A percentile compares a stretch with the other conserved stretches of the same genome.
Conservation (phyloP, 2,113 vertebrate genomes). For the Salvelinus namaycush region DNA sequence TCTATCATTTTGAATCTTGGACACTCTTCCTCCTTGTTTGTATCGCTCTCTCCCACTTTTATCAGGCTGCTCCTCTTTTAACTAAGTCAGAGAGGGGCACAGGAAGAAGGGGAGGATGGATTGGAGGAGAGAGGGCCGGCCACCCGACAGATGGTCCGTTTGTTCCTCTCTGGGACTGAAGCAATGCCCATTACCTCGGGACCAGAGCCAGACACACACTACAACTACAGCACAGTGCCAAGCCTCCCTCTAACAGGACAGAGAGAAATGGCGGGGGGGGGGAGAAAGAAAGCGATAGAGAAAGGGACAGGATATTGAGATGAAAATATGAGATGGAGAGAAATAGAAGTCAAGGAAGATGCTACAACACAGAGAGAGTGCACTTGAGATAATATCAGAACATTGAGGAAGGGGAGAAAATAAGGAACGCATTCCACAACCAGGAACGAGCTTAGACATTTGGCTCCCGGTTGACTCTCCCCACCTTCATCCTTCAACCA, state of each 20-base stretch:
- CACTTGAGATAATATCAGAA: neutral
- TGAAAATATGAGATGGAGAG: neutral
- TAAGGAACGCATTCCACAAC: neutral
- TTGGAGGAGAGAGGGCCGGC: neutral
- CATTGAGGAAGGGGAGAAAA: neutral
- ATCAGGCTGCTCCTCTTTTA: no score
- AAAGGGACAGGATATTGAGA: neutral
- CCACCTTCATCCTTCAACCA: conserved; percentile 41
- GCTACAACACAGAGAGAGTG: neutral
- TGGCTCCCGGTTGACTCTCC: conserved; percentile 12
- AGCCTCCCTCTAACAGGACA: no score
- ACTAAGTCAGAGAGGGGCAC: neutral
- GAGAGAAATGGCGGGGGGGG: neutral
- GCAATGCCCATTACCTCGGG: conserved; percentile 63
- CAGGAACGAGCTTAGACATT: neutral
- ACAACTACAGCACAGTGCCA: no score
- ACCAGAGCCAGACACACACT: conserved; percentile 29
- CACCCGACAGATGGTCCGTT: conserved; percentile 64
- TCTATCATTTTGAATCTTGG: no score
- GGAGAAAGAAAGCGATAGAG: neutral
- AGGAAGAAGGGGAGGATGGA: neutral
- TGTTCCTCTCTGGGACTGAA: conserved; percentile 56
- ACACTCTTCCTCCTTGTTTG: no score
- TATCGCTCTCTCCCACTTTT: no score
- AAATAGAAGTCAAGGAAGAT: neutral